Evolutionary conservation across 2,113 vertebrate species (phyloP).

Genomic region (Equus quagga): DNA sequence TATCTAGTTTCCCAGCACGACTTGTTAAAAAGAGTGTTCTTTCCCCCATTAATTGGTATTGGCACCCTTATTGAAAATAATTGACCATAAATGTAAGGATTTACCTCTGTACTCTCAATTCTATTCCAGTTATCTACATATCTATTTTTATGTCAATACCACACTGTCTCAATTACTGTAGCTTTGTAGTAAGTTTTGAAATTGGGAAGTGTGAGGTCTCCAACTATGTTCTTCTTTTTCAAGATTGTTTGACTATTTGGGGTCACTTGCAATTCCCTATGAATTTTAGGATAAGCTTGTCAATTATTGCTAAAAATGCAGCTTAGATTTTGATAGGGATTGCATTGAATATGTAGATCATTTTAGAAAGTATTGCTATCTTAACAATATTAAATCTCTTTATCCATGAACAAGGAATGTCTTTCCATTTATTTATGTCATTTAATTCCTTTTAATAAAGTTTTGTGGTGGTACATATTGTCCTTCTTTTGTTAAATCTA

Average conservation of each 20-base stretch:
- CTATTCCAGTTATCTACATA: background rate
- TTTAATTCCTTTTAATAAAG: conserved; percentile 13
- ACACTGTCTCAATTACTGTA: background rate
- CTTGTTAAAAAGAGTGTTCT: background rate
- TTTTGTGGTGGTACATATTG: background rate
- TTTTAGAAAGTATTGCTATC: background rate
- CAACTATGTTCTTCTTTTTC: background rate
- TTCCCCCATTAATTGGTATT: background rate
- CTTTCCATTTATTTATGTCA: background rate
- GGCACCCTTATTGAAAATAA: background rate
- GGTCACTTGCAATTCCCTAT: background rate
- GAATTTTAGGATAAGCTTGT: background rate
- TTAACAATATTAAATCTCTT: background rate
- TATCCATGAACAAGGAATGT: background rate
- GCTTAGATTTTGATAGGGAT: background rate
- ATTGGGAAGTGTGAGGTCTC: background rate
- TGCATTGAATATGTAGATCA: background rate
- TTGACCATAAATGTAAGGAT: background rate
- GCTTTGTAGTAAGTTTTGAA: background rate
- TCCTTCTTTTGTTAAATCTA: background rate
- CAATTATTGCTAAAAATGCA: background rate
- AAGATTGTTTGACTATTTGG: background rate
- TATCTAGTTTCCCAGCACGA: background rate
- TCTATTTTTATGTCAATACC: background rate
- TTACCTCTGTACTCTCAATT: background rate